Evolutionary conservation across 2,113 vertebrate genomes (phyloP).

Genomic region (Phylloscopus trochiloides): DNA sequence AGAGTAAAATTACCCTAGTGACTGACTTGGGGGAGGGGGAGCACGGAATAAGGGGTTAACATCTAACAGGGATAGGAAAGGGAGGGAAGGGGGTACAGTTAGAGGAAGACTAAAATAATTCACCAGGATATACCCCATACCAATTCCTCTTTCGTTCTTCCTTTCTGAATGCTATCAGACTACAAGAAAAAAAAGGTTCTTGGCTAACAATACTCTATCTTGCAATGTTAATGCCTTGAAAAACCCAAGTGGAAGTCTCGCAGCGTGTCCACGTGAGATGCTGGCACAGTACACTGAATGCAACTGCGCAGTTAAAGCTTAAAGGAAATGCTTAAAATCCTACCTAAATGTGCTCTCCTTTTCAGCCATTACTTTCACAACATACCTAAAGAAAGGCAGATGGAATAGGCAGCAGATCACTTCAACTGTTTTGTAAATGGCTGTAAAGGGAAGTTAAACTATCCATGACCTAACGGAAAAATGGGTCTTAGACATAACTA

Average conservation of each 20-base stretch:
- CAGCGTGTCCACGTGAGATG: background rate
- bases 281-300: background rate
- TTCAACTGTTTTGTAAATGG: background rate
- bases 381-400: background rate
- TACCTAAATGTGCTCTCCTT: background rate
- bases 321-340: background rate
- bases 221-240: background rate
- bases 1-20: background rate
- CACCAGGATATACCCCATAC: background rate
- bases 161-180: background rate
- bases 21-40: background rate
- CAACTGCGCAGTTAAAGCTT: background rate
- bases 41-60: background rate
- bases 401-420: background rate
- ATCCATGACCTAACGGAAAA: background rate
- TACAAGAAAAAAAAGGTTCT: background rate
- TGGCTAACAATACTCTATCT: background rate
- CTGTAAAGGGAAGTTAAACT: background rate
- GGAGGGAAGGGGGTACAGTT: background rate
- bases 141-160: background rate
- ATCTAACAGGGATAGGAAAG: background rate
- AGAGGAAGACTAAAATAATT: slow-evolving; percentile 17
- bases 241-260: background rate
- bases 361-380: background rate
- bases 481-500: background rate